Evolutionary conservation across 2,113 vertebrate genomes (phyloP), one percentile per base, ranked within the genome.

Genomic region (Nannospalax galili): DNA sequence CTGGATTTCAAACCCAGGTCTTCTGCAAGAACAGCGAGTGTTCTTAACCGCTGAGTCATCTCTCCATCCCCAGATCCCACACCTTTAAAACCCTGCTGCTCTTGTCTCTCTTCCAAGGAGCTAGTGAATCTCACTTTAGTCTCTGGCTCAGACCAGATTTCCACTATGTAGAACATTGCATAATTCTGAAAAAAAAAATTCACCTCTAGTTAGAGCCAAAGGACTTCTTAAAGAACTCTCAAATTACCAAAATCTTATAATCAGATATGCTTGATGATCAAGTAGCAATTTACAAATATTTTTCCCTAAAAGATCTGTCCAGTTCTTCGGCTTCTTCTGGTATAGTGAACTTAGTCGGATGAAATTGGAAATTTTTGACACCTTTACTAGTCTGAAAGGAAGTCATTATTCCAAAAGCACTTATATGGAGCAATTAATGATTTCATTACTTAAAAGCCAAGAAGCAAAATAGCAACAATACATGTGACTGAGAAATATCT

Each of bases 321-420:
- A 89, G 28, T 88, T 77, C 7, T 82, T 52, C 86, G 69, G 37
- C 69, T 92, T 96, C 72, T 94, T 65, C 74, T 85, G 37, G 2
- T 91, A 32, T 80, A 94, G 94, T 80, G 69, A 91, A 84, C 91
- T 97, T 77, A 95, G 45, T 64, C 84, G 77, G 81, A 85, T 85
- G 69, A 84, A 96, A 93, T 85, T 84, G 58, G 26, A 35, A 60
- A 17, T 77, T 88, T 93, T 58, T 94, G 67, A 95, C 89, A 87
- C 35, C 28, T 70, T 70, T 84, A 14, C 37, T 73, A 88, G 30
- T 89, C n/a, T 94, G 65, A 94, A 88, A 94, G 70, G 42, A 92
- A 72, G 67, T 88, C 62, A 91, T 90, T 92, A 93, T 86, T 58
- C 17, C 35, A 22, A 52, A 87, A 96, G 65, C 14, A 75, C 17